phyloP scores from a whole-genome alignment of 2,113 vertebrate genomes.

The Oncorhynchus tshawytscha region DNA sequence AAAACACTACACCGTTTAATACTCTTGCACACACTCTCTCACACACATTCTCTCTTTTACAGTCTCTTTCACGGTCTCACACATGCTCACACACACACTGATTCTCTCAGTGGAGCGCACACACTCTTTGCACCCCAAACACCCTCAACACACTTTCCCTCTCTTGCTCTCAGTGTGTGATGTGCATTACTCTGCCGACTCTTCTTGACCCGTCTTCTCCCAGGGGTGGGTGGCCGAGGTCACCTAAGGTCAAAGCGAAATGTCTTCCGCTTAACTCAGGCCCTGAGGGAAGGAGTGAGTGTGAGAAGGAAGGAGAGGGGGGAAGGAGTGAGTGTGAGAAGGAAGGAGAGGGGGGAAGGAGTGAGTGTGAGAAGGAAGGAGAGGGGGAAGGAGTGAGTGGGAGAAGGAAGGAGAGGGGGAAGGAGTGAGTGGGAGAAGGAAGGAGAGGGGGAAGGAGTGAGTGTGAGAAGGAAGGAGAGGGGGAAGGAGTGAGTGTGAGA shows the following conservation, averaged over 20 bases:
- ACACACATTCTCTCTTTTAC: neutral
- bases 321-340: neutral
- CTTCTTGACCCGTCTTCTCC: slow-evolving; percentile 55
- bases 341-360: neutral
- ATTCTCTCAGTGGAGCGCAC: neutral
- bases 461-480: no score
- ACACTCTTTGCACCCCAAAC: neutral
- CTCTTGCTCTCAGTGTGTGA: slow-evolving; percentile 55
- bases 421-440: no score
- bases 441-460: no score
- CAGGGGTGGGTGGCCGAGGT: slow-evolving; percentile 34
- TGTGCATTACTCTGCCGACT: slow-evolving; percentile 45
- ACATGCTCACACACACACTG: neutral
- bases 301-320: neutral
- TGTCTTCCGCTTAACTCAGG: slow-evolving; percentile 56
- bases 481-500: no score
- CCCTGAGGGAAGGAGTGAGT: slow-evolving; percentile 18
- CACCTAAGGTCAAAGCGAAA: slow-evolving; percentile 50
- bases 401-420: no score
- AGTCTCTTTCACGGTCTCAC: neutral
- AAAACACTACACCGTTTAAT: neutral
- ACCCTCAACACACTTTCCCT: slow-evolving; percentile 18
- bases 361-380: neutral
- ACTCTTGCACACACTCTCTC: neutral
- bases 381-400: no score